A percentile compares a stretch with the other conserved stretches of the same genome.
phyloP scores from a whole-genome alignment of 1,140 invertebrate species.

The Micrasema longulum region DNA sequence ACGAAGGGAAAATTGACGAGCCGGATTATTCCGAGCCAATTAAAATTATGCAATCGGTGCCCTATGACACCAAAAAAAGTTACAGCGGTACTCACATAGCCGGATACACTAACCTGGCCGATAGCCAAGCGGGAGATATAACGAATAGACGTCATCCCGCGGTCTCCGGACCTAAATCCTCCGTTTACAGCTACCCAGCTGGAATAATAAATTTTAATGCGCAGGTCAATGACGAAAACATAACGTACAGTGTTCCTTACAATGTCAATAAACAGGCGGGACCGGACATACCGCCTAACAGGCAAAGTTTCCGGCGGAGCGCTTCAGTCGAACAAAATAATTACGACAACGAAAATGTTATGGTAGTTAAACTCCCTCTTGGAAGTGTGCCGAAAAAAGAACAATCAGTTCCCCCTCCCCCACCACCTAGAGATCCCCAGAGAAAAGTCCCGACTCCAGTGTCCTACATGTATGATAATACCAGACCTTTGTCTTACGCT shows the following conservation, averaged over 20 bases:
- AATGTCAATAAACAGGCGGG: slow-evolving; percentile 60
- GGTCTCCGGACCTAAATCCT: slow-evolving; percentile 66
- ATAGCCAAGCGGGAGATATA: slow-evolving; percentile 25
- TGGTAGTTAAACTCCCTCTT: slow-evolving; percentile 67
- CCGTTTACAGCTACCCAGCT: slow-evolving; percentile 65
- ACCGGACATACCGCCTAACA: slow-evolving; percentile 34
- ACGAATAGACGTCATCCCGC: slow-evolving; percentile 56
- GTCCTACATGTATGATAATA: slow-evolving; percentile 67
- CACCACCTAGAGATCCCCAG: slow-evolving; percentile 77
- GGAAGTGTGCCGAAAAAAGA: slow-evolving; percentile 63
- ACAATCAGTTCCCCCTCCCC: slow-evolving; percentile 67
- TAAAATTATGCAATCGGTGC: slow-evolving; percentile 17
- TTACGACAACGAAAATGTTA: slow-evolving; percentile 60
- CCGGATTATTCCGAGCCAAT: slow-evolving; percentile 51
- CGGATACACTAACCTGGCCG: slow-evolving; percentile 56
- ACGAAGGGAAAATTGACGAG: slow-evolving; percentile 25
- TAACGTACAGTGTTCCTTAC: slow-evolving; percentile 67
- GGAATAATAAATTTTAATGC: slow-evolving; percentile 68
- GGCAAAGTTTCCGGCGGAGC: slow-evolving; percentile 35
- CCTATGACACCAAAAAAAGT: slow-evolving; percentile 55
- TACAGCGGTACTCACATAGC: slow-evolving; percentile 57
- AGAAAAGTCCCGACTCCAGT: slow-evolving; percentile 67
- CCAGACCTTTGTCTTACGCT: slow-evolving; percentile 67
- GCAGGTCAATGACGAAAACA: slow-evolving; percentile 67
- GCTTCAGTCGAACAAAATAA: slow-evolving; percentile 43